Conservation (phyloP, 2,888 invertebrate genomes). For the Amblyjoppa fuscipennis region DNA sequence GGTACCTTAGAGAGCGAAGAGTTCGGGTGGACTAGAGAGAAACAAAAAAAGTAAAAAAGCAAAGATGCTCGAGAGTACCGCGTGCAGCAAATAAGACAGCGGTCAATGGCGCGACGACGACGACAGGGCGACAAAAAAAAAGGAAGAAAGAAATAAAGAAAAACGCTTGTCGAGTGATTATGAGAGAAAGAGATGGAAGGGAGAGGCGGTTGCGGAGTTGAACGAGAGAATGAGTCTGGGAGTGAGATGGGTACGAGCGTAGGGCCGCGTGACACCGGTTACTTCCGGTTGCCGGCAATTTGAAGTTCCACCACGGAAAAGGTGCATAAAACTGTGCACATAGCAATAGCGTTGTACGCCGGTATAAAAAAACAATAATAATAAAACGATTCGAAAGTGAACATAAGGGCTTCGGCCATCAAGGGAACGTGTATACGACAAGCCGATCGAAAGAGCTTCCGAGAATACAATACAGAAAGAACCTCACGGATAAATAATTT, state of each 20-base stretch:
- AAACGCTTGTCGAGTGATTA: slow-evolving; percentile 24
- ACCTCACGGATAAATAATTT: slow-evolving; percentile 37
- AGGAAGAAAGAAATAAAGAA: background rate
- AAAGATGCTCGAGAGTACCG: slow-evolving; percentile 5
- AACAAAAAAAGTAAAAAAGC: background rate
- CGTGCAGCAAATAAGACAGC: slow-evolving; percentile 16
- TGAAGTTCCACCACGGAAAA: background rate
- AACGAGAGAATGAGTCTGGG: background rate
- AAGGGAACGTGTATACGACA: slow-evolving; percentile 5
- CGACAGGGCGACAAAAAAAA: background rate
- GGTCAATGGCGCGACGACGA: slow-evolving; percentile 11
- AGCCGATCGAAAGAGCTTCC: slow-evolving; percentile 26
- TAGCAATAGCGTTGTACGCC: background rate
- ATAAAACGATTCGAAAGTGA: background rate
- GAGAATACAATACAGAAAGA: slow-evolving; percentile 17
- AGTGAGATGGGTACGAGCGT: slow-evolving; percentile 28
- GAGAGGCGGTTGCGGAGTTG: slow-evolving; percentile 27
- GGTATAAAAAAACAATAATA: background rate
- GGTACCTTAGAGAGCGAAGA: slow-evolving; percentile 24
- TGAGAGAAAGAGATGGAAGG: slow-evolving; percentile 17
- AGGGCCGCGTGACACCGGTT: background rate
- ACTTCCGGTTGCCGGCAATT: background rate
- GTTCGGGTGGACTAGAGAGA: background rate
- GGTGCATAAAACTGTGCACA: background rate
- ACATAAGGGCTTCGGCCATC: background rate